Conservation (phyloP, 2,113 vertebrate species). For the Pavo muticus region DNA sequence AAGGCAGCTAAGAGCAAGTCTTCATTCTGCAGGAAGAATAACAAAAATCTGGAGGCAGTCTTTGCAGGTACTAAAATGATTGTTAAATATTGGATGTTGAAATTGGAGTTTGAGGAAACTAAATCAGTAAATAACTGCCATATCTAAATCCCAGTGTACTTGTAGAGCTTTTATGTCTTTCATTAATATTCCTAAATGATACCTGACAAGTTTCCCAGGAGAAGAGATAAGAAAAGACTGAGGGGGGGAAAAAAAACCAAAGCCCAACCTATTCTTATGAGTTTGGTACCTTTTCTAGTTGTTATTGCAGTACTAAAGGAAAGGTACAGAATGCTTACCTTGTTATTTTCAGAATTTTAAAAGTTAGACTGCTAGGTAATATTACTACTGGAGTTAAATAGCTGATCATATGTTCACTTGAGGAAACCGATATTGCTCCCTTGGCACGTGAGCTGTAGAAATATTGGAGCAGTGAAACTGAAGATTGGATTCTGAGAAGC, state of each 20-base stretch:
- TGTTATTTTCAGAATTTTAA: not conserved
- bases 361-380: not conserved
- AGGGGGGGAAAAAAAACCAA: not conserved
- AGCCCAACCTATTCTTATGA: not conserved
- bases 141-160: not conserved
- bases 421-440: not conserved
- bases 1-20: not conserved
- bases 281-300: not conserved
- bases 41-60: not conserved
- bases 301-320: not conserved
- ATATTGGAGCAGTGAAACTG: conserved; percentile 2
- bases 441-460: not conserved
- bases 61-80: not conserved
- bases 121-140: not conserved
- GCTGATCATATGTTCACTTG: not conserved
- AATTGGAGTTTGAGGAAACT: not conserved
- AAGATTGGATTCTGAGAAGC: conserved; percentile 19
- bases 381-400: not conserved
- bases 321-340: not conserved
- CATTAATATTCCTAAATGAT: accelerated
- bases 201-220: not conserved
- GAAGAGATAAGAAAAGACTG: not conserved
- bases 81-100: not conserved
- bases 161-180: not conserved
- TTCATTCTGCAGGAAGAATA: not conserved